Evolutionary conservation across 1,140 invertebrate genomes (phyloP).

Genomic region (Drosophila nikananu): DNA sequence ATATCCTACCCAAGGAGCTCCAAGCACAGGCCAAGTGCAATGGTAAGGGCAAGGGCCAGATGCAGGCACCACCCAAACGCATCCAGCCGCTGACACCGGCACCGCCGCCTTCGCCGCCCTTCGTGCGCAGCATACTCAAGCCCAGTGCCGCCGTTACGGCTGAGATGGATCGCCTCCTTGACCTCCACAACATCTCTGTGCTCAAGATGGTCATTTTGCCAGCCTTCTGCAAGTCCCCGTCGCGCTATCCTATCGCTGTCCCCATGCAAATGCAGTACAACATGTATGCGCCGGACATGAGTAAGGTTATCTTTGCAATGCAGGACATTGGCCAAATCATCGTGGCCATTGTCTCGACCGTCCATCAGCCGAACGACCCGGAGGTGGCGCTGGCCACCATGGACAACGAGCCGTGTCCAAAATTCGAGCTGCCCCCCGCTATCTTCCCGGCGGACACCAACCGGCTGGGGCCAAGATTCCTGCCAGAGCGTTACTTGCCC

Average conservation of each 20-base stretch:
- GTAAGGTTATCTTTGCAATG: slow-evolving; percentile 2
- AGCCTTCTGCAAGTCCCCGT: too few species aligned
- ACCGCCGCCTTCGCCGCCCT: not conserved
- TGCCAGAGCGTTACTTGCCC: slow-evolving; percentile 37
- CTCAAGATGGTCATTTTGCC: not conserved
- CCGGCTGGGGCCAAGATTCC: not conserved
- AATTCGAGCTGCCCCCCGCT: slow-evolving; percentile 27
- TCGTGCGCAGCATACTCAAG: not conserved
- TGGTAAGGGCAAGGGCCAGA: not conserved
- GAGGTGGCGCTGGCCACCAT: not conserved
- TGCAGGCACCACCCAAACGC: not conserved
- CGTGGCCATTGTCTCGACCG: slow-evolving; percentile 28
- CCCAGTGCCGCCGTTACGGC: not conserved
- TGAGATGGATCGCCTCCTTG: not conserved
- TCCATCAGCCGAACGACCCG: slow-evolving; percentile 32
- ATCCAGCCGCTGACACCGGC: not conserved
- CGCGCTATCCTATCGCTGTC: not conserved
- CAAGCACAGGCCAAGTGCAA: not conserved
- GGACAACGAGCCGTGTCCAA: not conserved
- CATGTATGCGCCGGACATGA: slow-evolving; percentile 44
- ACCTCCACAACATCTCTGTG: not conserved
- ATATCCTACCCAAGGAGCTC: not conserved
- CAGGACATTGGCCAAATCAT: not conserved
- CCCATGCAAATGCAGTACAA: slow-evolving; percentile 11
- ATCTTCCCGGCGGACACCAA: not conserved